phyloP scores from a whole-genome alignment of 1,140 invertebrate species.

The Thaumatotibia leucotreta region DNA sequence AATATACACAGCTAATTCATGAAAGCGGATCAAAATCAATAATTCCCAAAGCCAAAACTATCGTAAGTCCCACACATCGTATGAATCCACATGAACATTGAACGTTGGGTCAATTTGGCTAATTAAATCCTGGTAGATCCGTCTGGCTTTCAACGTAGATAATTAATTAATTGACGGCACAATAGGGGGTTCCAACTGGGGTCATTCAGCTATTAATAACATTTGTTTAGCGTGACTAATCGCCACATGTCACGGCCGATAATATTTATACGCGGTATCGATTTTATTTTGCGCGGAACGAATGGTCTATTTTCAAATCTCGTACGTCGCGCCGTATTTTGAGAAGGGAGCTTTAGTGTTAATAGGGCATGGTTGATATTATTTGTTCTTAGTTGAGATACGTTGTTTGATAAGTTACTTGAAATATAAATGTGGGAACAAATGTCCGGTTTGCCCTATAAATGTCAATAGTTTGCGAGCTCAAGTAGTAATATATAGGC shows the following conservation, averaged over 20 bases:
- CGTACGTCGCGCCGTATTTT: background rate
- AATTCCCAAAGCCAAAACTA: background rate
- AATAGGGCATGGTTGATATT: background rate
- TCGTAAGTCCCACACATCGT: background rate
- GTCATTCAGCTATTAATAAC: slow-evolving; percentile 37
- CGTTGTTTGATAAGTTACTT: background rate
- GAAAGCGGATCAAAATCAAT: background rate
- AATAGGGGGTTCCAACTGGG: slow-evolving; percentile 34
- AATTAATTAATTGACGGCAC: slow-evolving; percentile 68
- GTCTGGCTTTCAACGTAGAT: slow-evolving; percentile 33
- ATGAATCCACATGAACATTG: background rate
- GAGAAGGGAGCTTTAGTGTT: background rate
- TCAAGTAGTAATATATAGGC: background rate
- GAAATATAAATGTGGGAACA: background rate
- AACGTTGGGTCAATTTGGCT: slow-evolving; percentile 39
- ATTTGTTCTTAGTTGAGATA: background rate
- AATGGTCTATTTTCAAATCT: background rate
- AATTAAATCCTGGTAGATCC: slow-evolving; percentile 49
- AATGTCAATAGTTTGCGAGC: background rate
- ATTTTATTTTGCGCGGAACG: background rate
- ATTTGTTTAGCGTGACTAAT: slow-evolving; percentile 43
- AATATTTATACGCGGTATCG: background rate
- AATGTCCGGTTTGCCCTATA: background rate
- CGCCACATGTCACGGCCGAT: slow-evolving; percentile 23
- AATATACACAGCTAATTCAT: too few relatives aligned